Conservation (phyloP, 2,797 vertebrate species). For the Thalassophryne amazonica region DNA sequence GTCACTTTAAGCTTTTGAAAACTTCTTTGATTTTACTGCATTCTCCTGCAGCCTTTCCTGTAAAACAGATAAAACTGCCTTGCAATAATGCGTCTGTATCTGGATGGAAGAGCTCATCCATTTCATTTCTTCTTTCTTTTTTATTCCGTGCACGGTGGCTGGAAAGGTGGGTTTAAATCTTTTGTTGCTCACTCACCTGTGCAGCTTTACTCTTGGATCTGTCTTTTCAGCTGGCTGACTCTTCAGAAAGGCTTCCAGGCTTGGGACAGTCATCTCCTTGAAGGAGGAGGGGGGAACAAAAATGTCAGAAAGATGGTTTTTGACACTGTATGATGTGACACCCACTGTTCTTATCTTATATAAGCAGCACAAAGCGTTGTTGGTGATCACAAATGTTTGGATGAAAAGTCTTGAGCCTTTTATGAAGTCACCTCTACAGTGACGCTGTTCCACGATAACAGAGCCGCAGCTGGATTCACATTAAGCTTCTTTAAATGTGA, state of each 20-base stretch:
- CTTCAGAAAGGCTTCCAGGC: neutral
- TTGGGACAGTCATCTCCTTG: no score
- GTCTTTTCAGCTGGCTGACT: neutral
- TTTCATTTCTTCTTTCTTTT: slow-evolving; percentile 14
- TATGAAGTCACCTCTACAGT: no score
- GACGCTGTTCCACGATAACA: no score
- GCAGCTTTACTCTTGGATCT: neutral
- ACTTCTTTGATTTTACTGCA: neutral
- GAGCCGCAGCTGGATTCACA: no score
- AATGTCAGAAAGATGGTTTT: neutral
- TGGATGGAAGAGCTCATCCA: slow-evolving; percentile 2
- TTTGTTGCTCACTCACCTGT: neutral
- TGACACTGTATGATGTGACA: no score
- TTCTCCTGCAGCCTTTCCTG: neutral
- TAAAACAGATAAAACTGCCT: slow-evolving; percentile 16
- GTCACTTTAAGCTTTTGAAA: no score
- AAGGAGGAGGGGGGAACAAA: neutral
- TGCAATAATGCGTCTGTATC: slow-evolving; percentile 17
- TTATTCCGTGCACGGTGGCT: slow-evolving; percentile 4
- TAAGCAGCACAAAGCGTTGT: no score
- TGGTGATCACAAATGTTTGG: no score
- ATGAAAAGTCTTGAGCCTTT: no score
- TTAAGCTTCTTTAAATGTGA: no score
- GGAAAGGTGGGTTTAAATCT: slow-evolving; percentile 10
- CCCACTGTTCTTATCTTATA: no score